Evolutionary conservation across 2,113 vertebrate genomes (phyloP).

Genomic region (Dendrocopos noguchii): DNA sequence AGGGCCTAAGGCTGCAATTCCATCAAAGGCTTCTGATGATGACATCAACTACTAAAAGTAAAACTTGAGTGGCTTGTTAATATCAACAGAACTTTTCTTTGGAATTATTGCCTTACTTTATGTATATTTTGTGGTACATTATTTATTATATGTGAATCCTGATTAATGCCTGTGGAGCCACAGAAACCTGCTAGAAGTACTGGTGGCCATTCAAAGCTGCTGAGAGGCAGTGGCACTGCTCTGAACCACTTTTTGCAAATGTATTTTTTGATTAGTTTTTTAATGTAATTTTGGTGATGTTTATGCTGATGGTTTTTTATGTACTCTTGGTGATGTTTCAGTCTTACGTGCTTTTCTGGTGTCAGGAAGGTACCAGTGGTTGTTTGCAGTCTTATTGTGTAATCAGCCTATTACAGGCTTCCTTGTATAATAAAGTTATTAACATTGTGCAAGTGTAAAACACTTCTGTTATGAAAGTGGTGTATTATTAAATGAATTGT

Average conservation of each 20-base stretch:
- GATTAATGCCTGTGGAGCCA: constrained; percentile 75
- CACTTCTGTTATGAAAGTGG: constrained; percentile 83
- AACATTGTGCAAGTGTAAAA: constrained; percentile 85
- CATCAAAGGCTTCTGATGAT: constrained; percentile 68
- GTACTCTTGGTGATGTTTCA: constrained; percentile 83
- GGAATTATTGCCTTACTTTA: constrained; percentile 77
- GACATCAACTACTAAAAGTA: constrained; percentile 30
- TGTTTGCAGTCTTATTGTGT: constrained; percentile 84
- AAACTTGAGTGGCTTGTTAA: constrained; percentile 49
- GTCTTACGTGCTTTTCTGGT: constrained; percentile 79
- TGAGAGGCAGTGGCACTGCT: constrained; percentile 78
- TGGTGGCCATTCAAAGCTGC: constrained; percentile 78
- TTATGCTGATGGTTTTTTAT: constrained; percentile 81
- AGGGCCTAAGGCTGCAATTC: constrained; percentile 68
- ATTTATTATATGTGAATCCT: constrained; percentile 81
- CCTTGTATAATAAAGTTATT: constrained; percentile 84
- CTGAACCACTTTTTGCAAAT: constrained; percentile 82
- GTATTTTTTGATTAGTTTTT: constrained; percentile 81
- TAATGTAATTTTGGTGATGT: constrained; percentile 82
- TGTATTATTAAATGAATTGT: constrained; percentile 79
- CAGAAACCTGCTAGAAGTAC: constrained; percentile 72
- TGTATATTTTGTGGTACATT: constrained; percentile 80
- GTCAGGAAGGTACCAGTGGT: constrained; percentile 81
- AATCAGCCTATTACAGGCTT: constrained; percentile 81
- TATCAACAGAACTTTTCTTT: constrained; percentile 74